phyloP scores from a whole-genome alignment of 2,797 vertebrate genomes.

The Leucoraja ocellata region DNA sequence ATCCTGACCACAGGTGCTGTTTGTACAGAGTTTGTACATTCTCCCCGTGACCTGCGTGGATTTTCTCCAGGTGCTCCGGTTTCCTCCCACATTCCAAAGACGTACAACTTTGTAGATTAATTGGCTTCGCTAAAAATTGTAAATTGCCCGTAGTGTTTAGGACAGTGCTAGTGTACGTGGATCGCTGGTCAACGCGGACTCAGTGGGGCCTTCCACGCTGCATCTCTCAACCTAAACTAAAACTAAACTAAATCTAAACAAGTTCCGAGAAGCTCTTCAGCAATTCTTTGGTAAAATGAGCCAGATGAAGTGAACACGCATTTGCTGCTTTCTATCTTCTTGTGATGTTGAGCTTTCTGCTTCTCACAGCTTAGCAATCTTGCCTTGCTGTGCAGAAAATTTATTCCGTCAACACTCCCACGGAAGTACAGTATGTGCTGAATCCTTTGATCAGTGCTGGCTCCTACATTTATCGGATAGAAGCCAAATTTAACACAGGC shows the following conservation, averaged over 20 bases:
- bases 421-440: constrained; percentile 27
- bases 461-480: constrained; percentile 8
- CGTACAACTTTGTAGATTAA: too few relatives aligned
- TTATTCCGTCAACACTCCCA: constrained; percentile 28
- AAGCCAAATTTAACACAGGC: constrained; percentile 24
- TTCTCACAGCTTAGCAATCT: constrained; percentile 32
- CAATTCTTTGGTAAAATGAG: not conserved
- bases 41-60: too few relatives aligned
- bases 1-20: too few relatives aligned
- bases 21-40: too few relatives aligned
- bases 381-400: constrained; percentile 15
- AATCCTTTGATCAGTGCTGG: constrained; percentile 25
- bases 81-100: too few relatives aligned
- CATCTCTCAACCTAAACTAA: too few relatives aligned
- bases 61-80: too few relatives aligned
- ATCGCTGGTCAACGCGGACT: too few relatives aligned
- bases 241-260: not conserved
- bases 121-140: too few relatives aligned
- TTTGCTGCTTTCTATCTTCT: constrained; percentile 9
- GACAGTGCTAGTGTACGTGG: too few relatives aligned
- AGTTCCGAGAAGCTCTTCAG: not conserved
- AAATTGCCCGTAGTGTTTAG: too few relatives aligned
- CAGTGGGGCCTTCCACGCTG: too few relatives aligned
- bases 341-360: not conserved
- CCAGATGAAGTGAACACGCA: not conserved